Percentiles rank a stretch among this genome's conserved stretches.
Evolutionary conservation across 2,797 vertebrate species (phyloP).

Genomic region (Leuciscus waleckii): DNA sequence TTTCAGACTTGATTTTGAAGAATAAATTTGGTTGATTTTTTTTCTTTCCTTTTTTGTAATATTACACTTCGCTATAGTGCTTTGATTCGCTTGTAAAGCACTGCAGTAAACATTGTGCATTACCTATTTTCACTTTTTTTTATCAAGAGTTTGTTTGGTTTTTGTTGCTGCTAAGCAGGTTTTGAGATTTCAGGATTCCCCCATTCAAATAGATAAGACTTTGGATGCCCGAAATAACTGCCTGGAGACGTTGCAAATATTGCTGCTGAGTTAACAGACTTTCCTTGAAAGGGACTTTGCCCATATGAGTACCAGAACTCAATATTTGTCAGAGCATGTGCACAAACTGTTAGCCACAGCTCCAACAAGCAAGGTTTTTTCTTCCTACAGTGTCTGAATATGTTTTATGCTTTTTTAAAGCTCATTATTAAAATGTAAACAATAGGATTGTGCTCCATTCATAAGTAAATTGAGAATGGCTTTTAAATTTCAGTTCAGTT

Average conservation of each 20-base stretch:
- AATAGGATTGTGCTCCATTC: too few relatives aligned
- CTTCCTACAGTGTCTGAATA: background rate
- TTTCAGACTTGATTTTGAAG: conserved; percentile 8
- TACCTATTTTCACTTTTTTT: background rate
- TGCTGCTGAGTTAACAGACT: background rate
- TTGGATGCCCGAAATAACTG: background rate
- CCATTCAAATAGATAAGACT: background rate
- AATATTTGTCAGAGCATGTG: background rate
- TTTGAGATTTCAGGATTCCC: too few relatives aligned
- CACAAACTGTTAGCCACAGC: background rate
- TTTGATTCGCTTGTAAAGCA: background rate
- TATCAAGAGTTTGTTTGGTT: background rate
- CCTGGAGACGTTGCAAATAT: background rate
- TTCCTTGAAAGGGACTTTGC: background rate
- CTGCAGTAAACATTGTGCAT: background rate
- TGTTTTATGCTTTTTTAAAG: background rate
- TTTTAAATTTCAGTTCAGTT: background rate
- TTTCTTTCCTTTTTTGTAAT: background rate
- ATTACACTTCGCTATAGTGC: background rate
- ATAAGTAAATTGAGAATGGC: background rate
- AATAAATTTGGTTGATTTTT: background rate
- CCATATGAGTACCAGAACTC: background rate
- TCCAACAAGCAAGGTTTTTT: background rate
- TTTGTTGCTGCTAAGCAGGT: background rate
- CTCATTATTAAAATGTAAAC: background rate